These are phyloP conservation scores for Varecia variegata DNA, from an alignment of 2,797 vertebrate genomes.

Conservation along the genomic window DNA sequence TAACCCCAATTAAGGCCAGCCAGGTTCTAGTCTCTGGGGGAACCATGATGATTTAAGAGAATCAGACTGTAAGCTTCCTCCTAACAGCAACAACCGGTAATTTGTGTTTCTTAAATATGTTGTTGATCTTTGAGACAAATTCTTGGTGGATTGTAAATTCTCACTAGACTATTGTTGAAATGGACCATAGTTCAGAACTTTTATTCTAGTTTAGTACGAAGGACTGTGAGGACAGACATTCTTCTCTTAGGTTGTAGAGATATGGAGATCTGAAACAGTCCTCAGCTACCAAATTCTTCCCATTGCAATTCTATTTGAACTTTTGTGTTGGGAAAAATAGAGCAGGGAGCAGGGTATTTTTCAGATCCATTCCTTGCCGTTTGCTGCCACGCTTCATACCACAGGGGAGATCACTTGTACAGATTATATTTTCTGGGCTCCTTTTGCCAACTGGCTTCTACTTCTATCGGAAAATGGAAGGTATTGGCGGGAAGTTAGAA, in stretches of 20 bases:
- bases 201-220: not conserved
- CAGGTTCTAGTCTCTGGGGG: not conserved
- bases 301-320: not conserved
- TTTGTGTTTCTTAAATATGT: not conserved
- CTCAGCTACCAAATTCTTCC: not conserved
- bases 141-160: not conserved
- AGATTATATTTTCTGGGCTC: not conserved
- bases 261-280: not conserved
- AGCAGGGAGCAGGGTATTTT: not conserved
- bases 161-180: not conserved
- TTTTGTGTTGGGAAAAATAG: not conserved
- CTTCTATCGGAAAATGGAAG: not conserved
- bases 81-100: not conserved
- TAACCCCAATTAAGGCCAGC: accelerated
- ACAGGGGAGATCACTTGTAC: not conserved
- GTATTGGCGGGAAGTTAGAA: not conserved
- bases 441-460: not conserved
- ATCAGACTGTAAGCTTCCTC: not conserved
- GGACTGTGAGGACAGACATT: not conserved
- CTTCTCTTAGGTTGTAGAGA: not conserved
- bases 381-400: not conserved
- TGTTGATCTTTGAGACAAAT: not conserved
- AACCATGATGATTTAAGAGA: not conserved
- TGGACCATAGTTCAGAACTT: not conserved
- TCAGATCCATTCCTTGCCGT: not conserved